phyloP scores from a whole-genome alignment of 2,888 invertebrate genomes.

The Diaprepes abbreviatus region DNA sequence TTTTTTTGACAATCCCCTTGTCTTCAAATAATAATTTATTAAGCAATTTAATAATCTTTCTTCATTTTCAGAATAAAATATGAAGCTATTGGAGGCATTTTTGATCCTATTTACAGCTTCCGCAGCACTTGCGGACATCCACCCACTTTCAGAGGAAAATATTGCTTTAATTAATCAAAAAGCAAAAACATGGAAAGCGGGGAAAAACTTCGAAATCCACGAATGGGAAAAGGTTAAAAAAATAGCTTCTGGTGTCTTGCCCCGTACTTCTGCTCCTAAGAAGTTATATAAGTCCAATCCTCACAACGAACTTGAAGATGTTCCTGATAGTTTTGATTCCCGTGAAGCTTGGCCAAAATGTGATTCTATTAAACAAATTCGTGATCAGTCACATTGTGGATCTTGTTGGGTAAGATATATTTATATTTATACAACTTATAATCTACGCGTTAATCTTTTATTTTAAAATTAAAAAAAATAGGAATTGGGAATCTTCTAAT shows the following conservation, averaged over 20 bases:
- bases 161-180: slow-evolving; percentile 72
- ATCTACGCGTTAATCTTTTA: too few species aligned
- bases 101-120: too few species aligned
- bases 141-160: slow-evolving; percentile 50
- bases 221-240: slow-evolving; percentile 44
- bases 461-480: too few species aligned
- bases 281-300: neutral
- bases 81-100: too few species aligned
- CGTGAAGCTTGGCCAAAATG: slow-evolving; percentile 84
- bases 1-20: too few species aligned
- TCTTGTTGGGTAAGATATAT: slow-evolving; percentile 79
- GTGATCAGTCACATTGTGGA: slow-evolving; percentile 90
- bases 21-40: too few species aligned
- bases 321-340: slow-evolving; percentile 84
- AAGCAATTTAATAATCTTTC: too few species aligned
- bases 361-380: slow-evolving; percentile 81
- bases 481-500: too few species aligned
- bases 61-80: too few species aligned
- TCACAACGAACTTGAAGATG: slow-evolving; percentile 27
- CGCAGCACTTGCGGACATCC: neutral
- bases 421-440: too few species aligned
- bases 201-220: slow-evolving; percentile 78
- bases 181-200: slow-evolving; percentile 83
- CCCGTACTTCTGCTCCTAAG: neutral
- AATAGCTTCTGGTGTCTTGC: slow-evolving; percentile 42